phyloP scores from a whole-genome alignment of 1,140 invertebrate genomes.

The Nasonia vitripennis region DNA sequence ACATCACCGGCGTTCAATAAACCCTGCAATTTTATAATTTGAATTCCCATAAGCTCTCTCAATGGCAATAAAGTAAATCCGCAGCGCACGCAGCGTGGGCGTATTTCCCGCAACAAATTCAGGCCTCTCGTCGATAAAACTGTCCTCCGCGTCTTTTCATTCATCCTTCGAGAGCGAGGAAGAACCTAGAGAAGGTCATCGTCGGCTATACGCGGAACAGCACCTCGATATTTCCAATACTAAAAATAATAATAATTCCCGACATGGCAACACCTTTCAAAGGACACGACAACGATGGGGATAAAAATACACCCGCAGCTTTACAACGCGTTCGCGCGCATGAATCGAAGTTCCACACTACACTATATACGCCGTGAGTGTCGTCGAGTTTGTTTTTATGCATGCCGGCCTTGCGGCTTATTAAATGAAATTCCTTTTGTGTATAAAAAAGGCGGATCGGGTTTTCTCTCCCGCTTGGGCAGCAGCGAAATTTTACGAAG shows the following conservation, averaged over 20 bases:
- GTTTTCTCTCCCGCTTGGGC: neutral
- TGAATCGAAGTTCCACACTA: neutral
- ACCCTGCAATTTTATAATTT: neutral
- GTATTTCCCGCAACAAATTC: slow-evolving; percentile 3
- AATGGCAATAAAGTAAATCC: neutral
- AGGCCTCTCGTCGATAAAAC: neutral
- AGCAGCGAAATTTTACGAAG: slow-evolving; percentile 6
- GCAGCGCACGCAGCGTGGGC: neutral
- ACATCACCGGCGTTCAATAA: neutral
- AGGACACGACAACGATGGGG: neutral
- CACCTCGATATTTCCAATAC: slow-evolving; percentile 1
- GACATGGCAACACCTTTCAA: neutral
- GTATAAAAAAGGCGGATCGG: slow-evolving; percentile 15
- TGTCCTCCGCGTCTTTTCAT: neutral
- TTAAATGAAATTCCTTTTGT: slow-evolving; percentile 32
- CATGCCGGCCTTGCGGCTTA: neutral
- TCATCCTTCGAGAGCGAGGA: neutral
- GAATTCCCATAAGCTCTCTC: neutral
- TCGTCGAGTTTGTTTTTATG: neutral
- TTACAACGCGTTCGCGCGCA: neutral
- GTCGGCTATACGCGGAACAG: neutral
- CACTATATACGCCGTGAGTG: neutral
- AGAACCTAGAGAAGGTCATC: neutral
- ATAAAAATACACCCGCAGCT: neutral
- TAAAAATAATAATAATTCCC: neutral